Percentiles rank a stretch among this genome's conserved stretches.
Conservation (phyloP, 1,140 invertebrate species). For the Lasioglossum albipes region DNA sequence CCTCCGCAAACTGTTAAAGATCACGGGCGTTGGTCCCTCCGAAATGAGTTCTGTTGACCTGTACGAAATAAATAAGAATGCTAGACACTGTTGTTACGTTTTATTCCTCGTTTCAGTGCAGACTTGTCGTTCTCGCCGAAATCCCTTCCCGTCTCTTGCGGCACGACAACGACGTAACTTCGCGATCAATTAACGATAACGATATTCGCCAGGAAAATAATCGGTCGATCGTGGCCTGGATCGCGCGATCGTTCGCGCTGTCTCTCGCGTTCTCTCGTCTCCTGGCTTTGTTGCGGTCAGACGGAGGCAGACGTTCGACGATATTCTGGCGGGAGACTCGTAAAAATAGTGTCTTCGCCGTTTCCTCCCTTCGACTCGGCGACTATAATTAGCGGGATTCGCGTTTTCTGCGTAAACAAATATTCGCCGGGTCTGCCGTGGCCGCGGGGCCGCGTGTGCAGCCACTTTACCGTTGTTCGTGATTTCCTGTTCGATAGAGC, state of each 20-base stretch:
- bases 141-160: background rate
- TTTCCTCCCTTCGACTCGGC: constrained; percentile 72
- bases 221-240: no score
- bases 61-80: background rate
- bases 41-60: no score
- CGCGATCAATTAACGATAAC: no score
- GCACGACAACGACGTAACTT: no score
- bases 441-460: constrained; percentile 2
- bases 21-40: no score
- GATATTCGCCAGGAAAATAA: no score
- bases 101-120: background rate
- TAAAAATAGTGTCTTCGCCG: constrained; percentile 72
- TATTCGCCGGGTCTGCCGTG: constrained; percentile 56
- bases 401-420: constrained; percentile 71
- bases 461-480: constrained; percentile 27
- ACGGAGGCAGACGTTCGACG: constrained; percentile 67
- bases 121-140: background rate
- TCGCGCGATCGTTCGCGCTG: background rate
- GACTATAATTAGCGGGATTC: constrained; percentile 74
- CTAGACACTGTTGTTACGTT: background rate
- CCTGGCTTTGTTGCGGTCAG: constrained; percentile 46
- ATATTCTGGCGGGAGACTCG: constrained; percentile 69
- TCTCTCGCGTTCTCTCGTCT: background rate
- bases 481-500: constrained; percentile 48
- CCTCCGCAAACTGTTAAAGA: no score